phyloP scores from a whole-genome alignment of 1,140 invertebrate species.

The Arctopsyche grandis region DNA sequence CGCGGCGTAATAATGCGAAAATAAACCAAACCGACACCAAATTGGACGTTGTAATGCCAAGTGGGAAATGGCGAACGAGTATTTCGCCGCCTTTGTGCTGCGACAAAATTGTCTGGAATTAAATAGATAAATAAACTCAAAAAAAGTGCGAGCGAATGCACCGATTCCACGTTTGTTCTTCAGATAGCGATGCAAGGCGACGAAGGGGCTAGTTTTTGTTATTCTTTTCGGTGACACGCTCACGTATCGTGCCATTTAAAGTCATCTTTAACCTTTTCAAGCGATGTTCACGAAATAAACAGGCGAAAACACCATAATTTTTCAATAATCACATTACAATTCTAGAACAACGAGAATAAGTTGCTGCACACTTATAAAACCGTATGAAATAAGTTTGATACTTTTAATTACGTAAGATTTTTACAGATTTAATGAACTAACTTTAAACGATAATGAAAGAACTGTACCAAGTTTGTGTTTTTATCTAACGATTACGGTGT shows the following conservation, averaged over 20 bases:
- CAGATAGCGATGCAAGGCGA: background rate
- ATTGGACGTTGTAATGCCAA: background rate
- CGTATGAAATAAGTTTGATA: too few species aligned
- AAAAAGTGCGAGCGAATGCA: background rate
- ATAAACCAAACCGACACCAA: background rate
- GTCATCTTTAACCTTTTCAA: too few species aligned
- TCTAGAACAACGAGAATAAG: too few species aligned
- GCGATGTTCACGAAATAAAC: too few species aligned
- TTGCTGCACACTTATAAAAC: too few species aligned
- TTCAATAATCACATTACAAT: too few species aligned
- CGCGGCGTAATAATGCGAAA: background rate
- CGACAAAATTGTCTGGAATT: background rate
- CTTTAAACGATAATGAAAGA: too few species aligned
- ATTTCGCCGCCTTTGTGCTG: background rate
- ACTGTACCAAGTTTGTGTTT: too few species aligned
- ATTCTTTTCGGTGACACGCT: background rate
- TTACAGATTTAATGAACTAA: too few species aligned
- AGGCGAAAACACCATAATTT: too few species aligned
- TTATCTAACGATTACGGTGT: too few species aligned
- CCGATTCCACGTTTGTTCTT: background rate
- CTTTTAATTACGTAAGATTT: too few species aligned
- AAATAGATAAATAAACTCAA: slow-evolving; percentile 15
- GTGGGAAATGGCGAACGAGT: background rate
- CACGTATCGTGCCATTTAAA: background rate
- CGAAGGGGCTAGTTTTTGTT: background rate